Evolutionary conservation across 2,888 invertebrate genomes (phyloP).

Genomic region (Osmoderma eremita): DNA sequence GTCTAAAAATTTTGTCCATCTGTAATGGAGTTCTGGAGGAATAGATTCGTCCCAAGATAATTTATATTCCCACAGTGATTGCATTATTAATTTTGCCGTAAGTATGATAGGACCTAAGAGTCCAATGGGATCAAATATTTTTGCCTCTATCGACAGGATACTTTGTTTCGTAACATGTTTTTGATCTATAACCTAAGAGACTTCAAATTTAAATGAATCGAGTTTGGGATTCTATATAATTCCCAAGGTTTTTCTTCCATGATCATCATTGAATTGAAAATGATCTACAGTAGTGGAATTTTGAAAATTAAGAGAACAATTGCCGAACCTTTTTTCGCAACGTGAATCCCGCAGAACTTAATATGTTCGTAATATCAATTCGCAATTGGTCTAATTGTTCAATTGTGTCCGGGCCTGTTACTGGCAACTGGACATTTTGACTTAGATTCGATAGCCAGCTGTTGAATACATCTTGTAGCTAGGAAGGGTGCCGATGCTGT

Average conservation of each 20-base stretch:
- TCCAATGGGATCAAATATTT: slow-evolving; percentile 48
- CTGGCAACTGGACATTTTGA: slow-evolving; percentile 37
- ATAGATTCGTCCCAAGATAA: slow-evolving; percentile 50
- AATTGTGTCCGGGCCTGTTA: slow-evolving; percentile 40
- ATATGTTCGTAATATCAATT: slow-evolving; percentile 35
- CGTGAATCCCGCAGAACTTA: slow-evolving; percentile 39
- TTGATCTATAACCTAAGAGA: not conserved
- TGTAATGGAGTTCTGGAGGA: slow-evolving; percentile 41
- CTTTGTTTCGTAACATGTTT: slow-evolving; percentile 14
- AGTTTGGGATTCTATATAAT: slow-evolving; percentile 28
- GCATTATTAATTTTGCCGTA: slow-evolving; percentile 50
- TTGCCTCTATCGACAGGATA: slow-evolving; percentile 41
- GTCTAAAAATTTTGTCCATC: slow-evolving; percentile 14
- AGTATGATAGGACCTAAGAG: slow-evolving; percentile 48
- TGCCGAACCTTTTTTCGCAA: slow-evolving; percentile 50
- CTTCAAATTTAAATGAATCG: slow-evolving; percentile 37
- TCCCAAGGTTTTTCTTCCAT: slow-evolving; percentile 27
- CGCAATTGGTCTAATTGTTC: slow-evolving; percentile 50
- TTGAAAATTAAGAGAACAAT: slow-evolving; percentile 27
- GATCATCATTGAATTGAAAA: no score
- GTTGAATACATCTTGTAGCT: slow-evolving; percentile 49
- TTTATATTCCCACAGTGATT: slow-evolving; percentile 48
- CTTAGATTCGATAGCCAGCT: slow-evolving; percentile 48
- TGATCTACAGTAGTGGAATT: no score
- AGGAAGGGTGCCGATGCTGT: slow-evolving; percentile 52